These are phyloP conservation scores for Theretra japonica DNA, from an alignment of 2,888 invertebrate species.

Conservation along the genomic window DNA sequence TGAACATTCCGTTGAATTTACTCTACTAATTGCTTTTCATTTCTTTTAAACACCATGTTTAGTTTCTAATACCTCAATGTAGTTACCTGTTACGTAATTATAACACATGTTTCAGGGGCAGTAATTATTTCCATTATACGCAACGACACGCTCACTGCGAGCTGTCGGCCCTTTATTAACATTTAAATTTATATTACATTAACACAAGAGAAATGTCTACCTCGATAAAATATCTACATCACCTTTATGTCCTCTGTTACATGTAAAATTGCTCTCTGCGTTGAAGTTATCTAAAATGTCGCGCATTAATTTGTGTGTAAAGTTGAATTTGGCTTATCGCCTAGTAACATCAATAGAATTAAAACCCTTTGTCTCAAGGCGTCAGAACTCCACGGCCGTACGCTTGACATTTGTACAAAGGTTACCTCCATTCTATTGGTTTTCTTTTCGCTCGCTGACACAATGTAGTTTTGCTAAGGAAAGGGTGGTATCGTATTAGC, in stretches of 20 bases:
- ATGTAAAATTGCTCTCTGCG: conserved; percentile 55
- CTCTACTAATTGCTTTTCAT: conserved; percentile 38
- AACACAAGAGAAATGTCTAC: conserved; percentile 68
- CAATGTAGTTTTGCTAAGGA: conserved; percentile 69
- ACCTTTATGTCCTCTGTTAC: conserved; percentile 65
- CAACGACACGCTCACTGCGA: conserved; percentile 60
- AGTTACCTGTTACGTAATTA: conserved; percentile 59
- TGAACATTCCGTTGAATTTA: conserved; percentile 37
- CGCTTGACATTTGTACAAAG: conserved; percentile 82
- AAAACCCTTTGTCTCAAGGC: conserved; percentile 82
- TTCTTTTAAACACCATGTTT: conserved; percentile 29
- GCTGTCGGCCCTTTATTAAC: conserved; percentile 74
- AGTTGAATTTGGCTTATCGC: conserved; percentile 61
- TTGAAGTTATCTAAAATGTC: conserved; percentile 49
- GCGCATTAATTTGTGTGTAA: conserved; percentile 56
- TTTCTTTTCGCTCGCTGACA: conserved; percentile 78
- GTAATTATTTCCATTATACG: conserved; percentile 68
- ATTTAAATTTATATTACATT: conserved; percentile 73
- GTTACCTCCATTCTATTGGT: conserved; percentile 74
- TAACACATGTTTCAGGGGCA: conserved; percentile 63
- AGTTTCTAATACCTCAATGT: conserved; percentile 45
- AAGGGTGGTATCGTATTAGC: conserved; percentile 76
- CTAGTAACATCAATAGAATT: conserved; percentile 63
- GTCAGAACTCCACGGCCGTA: conserved; percentile 68
- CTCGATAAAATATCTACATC: conserved; percentile 62